Conservation (phyloP, 2,797 vertebrate species). For the Myotis pilosus region DNA sequence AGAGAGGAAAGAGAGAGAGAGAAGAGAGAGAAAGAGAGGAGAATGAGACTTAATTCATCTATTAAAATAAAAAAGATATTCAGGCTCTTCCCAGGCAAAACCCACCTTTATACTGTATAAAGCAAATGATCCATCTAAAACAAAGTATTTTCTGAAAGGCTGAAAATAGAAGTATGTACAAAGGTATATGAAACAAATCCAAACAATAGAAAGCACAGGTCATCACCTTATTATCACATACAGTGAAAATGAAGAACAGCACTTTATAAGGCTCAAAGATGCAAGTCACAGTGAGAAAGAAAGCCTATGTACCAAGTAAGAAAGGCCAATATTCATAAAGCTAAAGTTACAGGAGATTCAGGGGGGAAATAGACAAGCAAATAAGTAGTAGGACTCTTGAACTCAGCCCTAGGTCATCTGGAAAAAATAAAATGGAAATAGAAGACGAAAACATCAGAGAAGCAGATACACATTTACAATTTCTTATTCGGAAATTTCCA, state of each 20-base stretch:
- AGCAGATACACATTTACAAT: not conserved
- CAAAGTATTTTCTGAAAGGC: not conserved
- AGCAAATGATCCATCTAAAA: not conserved
- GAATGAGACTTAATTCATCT: not conserved
- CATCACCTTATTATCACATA: not conserved
- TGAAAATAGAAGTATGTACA: not conserved
- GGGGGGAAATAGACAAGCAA: not conserved
- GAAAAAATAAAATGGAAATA: not conserved
- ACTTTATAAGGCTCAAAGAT: not conserved
- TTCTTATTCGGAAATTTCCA: not conserved
- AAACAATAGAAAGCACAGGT: not conserved
- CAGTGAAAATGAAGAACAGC: not conserved
- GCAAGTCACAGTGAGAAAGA: not conserved
- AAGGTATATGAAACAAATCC: not conserved
- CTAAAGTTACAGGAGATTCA: not conserved
- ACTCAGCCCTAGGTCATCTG: not conserved
- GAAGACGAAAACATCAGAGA: not conserved
- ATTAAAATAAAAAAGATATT: not conserved
- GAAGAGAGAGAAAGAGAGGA: too few relatives aligned
- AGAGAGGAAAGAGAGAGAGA: too few relatives aligned
- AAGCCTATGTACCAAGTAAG: not conserved
- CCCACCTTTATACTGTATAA: not conserved
- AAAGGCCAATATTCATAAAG: not conserved
- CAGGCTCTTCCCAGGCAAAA: not conserved
- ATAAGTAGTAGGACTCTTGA: not conserved